Conservation (phyloP, 2,797 vertebrate genomes). For the Champsocephalus gunnari region DNA sequence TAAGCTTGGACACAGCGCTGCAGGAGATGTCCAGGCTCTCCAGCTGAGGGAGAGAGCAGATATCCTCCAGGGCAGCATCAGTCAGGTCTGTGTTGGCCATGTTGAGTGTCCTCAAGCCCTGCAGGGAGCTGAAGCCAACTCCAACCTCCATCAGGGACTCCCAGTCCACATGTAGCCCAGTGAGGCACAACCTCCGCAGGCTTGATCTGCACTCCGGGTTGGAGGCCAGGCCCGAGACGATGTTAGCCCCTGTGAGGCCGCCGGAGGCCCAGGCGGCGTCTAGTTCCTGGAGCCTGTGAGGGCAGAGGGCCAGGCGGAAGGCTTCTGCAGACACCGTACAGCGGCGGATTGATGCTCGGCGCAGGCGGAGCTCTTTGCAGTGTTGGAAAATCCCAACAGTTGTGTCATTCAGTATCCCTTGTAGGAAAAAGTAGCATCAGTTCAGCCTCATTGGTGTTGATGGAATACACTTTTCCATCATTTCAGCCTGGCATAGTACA, state of each 20-base stretch:
- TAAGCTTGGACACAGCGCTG: constrained; percentile 90
- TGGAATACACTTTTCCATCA: constrained; percentile 31
- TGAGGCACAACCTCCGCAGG: constrained; percentile 91
- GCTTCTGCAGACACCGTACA: constrained; percentile 91
- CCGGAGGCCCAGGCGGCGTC: constrained; percentile 91
- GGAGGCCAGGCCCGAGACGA: constrained; percentile 90
- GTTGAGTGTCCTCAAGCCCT: constrained; percentile 87
- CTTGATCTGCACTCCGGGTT: constrained; percentile 90
- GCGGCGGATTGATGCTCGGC: constrained; percentile 88
- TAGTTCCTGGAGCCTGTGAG: constrained; percentile 93
- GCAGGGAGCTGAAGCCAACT: constrained; percentile 88
- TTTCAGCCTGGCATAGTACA: constrained; percentile 21
- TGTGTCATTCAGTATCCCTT: constrained; percentile 92
- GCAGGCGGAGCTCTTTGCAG: constrained; percentile 89
- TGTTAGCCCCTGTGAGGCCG: constrained; percentile 89
- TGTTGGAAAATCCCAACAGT: constrained; percentile 94
- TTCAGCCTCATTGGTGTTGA: constrained; percentile 43
- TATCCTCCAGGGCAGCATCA: constrained; percentile 89
- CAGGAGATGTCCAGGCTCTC: constrained; percentile 95
- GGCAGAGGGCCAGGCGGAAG: constrained; percentile 91
- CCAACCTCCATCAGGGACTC: constrained; percentile 82
- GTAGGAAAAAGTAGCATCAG: constrained; percentile 50
- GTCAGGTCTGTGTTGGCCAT: constrained; percentile 92
- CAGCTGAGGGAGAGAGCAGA: constrained; percentile 90
- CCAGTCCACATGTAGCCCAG: constrained; percentile 87